Evolutionary conservation across 2,797 vertebrate species (phyloP).

Genomic region (Pantherophis alleghaniensis): DNA sequence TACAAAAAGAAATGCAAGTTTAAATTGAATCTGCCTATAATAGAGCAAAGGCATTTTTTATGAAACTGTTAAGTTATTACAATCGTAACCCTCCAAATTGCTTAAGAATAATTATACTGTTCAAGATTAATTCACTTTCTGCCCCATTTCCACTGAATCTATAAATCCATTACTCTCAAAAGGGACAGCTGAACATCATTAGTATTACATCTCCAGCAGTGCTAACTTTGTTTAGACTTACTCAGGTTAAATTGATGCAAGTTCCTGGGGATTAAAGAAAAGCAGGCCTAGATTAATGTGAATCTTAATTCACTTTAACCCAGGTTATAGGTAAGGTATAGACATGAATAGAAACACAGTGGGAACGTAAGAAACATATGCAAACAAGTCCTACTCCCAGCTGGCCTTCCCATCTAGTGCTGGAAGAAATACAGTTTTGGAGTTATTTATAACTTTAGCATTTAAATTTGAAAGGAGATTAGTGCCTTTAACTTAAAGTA

Average conservation of each 20-base stretch:
- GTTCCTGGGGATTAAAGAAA: neutral
- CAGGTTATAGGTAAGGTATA: neutral
- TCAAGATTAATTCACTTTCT: neutral
- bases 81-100: neutral
- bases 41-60: slow-evolving; percentile 6
- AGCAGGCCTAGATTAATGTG: neutral
- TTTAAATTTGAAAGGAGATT: neutral
- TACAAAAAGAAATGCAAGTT: slow-evolving; percentile 19
- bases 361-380: neutral
- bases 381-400: neutral
- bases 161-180: neutral
- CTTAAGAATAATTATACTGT: neutral
- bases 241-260: neutral
- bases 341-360: neutral
- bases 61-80: neutral
- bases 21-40: slow-evolving; percentile 33
- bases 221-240: neutral
- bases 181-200: neutral
- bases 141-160: neutral
- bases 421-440: neutral
- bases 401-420: neutral
- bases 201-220: neutral
- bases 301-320: neutral
- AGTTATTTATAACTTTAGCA: neutral
- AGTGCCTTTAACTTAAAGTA: neutral